Base-by-base conservation (phyloP, 2,888 invertebrate genomes). In the Lasioglossum villosulum region DNA sequence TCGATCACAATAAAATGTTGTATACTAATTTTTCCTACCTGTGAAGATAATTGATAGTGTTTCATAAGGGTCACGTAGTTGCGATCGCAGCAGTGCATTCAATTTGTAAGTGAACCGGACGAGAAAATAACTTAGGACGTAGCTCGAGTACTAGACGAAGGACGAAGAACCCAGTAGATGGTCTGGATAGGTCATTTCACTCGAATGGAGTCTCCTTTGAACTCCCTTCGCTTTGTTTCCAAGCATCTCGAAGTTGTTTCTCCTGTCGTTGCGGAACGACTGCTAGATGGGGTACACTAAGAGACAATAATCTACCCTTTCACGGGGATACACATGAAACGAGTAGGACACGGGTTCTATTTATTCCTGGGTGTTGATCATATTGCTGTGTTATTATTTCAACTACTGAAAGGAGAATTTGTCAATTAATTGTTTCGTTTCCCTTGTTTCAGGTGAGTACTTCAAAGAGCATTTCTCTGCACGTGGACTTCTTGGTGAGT, bases 401-500 rank as follows among this genome's bases (percentile, higher is more conserved):
- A 27, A 16, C 14, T 16, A 30, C 27, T 59, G 27, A n/a, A n/a
- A 75, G 23, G 30, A 10, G 30, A 45, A 45, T 75, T 6, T 23
- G 2, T 34, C n/a, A 4, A 52, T 37, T 68, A 68, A 76, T 68
- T n/a, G 30, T 68, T 63, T 63, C 42, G 5, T 76, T 34, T 76
- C 45, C 8, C 8, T 48, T 68, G 48, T 76, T 76, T 76, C 76
- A 76, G 76, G 76, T 76, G 66, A 76, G 76, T 76, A 19, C 48
- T 12, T 16, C 48, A 68, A 37, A 76, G 48, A 68, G 34, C 23
- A 8, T 6, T n/a, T 56, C n/a, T 52, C 2, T 68, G 34, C 34
- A 63, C 19, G 14, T 8, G 14, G 30, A 30, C 19, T 5, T 37
- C 3, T n/a, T 0, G 76, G 76, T 76, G 76, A 76, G 76, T 76